Evolutionary conservation across 2,797 vertebrate genomes (phyloP).

Genomic region (Sebastes jordani): DNA sequence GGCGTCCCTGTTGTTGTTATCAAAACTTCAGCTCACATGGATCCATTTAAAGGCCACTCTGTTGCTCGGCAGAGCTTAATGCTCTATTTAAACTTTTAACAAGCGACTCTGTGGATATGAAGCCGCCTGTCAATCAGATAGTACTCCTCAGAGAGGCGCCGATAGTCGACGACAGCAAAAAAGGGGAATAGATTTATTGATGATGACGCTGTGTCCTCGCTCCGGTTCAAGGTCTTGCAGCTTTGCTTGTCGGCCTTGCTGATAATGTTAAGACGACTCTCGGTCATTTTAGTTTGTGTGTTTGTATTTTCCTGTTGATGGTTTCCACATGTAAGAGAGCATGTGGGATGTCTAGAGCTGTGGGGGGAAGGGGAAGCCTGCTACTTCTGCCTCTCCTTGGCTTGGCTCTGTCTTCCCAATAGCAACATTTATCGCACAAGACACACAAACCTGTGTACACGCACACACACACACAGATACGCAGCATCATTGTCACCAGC

Average conservation of each 20-base stretch:
- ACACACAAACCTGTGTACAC: not conserved
- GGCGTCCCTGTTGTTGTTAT: conserved; percentile 31
- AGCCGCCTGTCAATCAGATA: conserved; percentile 21
- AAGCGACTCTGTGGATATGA: conserved; percentile 25
- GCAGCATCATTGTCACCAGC: conserved; percentile 44
- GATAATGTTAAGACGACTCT: not conserved
- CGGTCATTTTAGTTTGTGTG: not conserved
- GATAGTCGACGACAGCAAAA: not conserved
- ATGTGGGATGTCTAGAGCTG: not conserved
- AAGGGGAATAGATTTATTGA: not conserved
- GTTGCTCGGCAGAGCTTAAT: conserved; percentile 1
- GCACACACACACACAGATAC: not conserved
- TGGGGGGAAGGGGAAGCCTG: not conserved
- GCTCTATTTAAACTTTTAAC: conserved; percentile 48
- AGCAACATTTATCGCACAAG: conserved; percentile 9
- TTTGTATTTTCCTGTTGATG: conserved; percentile 41
- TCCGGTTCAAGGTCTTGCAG: not conserved
- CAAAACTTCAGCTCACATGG: conserved; percentile 51
- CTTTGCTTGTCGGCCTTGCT: not conserved
- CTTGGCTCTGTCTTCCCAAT: conserved; percentile 5
- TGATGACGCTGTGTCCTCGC: not conserved
- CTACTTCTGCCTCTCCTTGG: not conserved
- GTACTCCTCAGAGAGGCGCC: conserved; percentile 5
- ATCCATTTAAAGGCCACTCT: conserved; percentile 62
- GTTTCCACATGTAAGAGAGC: conserved; percentile 60